These are phyloP conservation scores for Habroteleia sp. DNA, from an alignment of 2,888 invertebrate species.

Conservation along the genomic window DNA sequence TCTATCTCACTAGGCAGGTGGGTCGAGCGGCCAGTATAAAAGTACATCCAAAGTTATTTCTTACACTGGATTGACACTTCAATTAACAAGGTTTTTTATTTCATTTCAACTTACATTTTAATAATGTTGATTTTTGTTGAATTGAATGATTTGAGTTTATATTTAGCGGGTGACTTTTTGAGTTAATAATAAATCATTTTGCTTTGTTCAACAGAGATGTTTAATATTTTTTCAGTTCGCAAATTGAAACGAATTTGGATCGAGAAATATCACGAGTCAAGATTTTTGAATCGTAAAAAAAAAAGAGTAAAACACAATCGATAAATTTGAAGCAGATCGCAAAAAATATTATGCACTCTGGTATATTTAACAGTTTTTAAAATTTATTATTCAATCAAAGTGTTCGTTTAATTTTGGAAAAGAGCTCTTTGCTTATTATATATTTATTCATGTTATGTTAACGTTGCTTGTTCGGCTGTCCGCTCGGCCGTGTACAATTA, in stretches of 20 bases:
- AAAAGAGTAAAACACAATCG: too few relatives aligned
- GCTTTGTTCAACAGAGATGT: constrained; percentile 52
- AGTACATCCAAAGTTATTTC: constrained; percentile 65
- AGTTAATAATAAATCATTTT: constrained; percentile 50
- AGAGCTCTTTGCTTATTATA: constrained; percentile 64
- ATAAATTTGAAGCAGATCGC: too few relatives aligned
- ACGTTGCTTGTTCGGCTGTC: constrained; percentile 65
- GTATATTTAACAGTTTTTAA: constrained; percentile 18
- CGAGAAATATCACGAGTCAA: too few relatives aligned
- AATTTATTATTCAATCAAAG: constrained; percentile 45
- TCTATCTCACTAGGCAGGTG: constrained; percentile 71
- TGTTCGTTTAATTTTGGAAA: constrained; percentile 58
- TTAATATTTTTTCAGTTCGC: constrained; percentile 41
- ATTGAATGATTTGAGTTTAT: constrained; percentile 59
- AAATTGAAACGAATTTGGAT: too few relatives aligned
- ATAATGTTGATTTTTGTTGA: constrained; percentile 58
- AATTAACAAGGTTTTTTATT: constrained; percentile 63
- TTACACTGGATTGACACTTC: constrained; percentile 65
- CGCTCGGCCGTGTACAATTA: constrained; percentile 70
- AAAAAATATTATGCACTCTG: constrained; percentile 36
- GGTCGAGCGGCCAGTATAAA: constrained; percentile 74
- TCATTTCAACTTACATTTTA: constrained; percentile 61
- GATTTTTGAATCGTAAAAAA: too few relatives aligned
- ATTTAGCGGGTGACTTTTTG: constrained; percentile 58
- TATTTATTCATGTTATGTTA: constrained; percentile 39